These are phyloP conservation scores for Corvus hawaiiensis DNA, from an alignment of 2,113 vertebrate genomes.

Conservation along the genomic window DNA sequence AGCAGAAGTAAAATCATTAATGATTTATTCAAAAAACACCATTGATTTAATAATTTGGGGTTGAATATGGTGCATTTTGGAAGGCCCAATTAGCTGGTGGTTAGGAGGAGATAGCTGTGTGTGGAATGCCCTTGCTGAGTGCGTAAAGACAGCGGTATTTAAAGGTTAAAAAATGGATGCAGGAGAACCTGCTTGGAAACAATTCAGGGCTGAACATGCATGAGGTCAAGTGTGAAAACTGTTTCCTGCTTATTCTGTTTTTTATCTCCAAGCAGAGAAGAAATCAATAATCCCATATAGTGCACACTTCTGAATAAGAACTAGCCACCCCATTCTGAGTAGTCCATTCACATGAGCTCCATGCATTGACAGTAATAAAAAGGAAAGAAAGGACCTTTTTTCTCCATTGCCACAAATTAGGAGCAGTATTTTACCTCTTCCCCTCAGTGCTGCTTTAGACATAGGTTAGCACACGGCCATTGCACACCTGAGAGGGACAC, in stretches of 20 bases:
- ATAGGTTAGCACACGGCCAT: background rate
- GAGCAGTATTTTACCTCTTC: background rate
- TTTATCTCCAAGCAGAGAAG: constrained; percentile 31
- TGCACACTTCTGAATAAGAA: constrained; percentile 33
- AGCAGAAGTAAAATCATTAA: constrained; percentile 1
- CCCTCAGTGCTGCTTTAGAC: background rate
- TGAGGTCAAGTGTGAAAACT: constrained; percentile 48
- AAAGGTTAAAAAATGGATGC: constrained; percentile 20
- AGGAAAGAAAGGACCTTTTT: background rate
- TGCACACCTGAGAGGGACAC: background rate
- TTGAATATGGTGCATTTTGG: background rate
- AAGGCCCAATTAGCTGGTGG: background rate
- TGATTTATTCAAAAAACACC: background rate
- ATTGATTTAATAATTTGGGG: constrained; percentile 27
- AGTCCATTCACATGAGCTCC: background rate
- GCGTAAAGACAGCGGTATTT: background rate
- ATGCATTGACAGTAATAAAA: background rate
- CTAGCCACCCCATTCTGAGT: background rate
- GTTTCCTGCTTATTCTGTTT: constrained; percentile 2
- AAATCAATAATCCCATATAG: constrained; percentile 27
- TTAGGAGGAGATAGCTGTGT: background rate
- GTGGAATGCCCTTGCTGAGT: background rate
- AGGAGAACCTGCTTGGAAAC: constrained; percentile 17
- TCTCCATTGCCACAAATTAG: background rate
- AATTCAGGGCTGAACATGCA: background rate